Base-by-base conservation (phyloP, 2,797 vertebrate species). In the Myripristis murdjan region DNA sequence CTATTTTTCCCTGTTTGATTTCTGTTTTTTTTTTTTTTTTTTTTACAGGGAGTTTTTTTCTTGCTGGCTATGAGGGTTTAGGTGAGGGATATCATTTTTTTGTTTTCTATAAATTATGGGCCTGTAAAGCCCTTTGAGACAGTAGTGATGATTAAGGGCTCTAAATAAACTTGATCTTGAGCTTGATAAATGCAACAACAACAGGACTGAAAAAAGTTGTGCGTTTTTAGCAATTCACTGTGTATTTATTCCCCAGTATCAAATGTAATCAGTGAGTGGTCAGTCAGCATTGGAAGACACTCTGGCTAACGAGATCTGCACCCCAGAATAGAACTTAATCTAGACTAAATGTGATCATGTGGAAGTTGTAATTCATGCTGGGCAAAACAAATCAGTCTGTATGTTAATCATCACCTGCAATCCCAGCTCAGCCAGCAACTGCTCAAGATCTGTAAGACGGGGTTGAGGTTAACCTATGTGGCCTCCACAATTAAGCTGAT, bases 321-420 rank as follows among this genome's bases (percentile, higher is more conserved):
- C 43, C 43, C 43, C 16, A 44, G 43, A 44, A 44, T 44, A 44
- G 43, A 44, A 44, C 43, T 44, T 44, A 44, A 44, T 44, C 43
- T 44, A 44, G 43, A 44, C 43, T 44, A 44, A 44, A 44, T n/a
- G 43, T 44, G 43, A 44, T 44, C 43, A 44, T 18, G n/a, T 5
- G n/a, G 43, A 44, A 44, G 4, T 44, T 44, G 43, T 44, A 18
- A 44, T 44, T 44, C 15, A 44, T 44, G 15, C n/a, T 44, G 43
- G 43, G n/a, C 43, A 44, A 44, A 44, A 44, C 43, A 16, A 44
- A 44, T 16, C 15, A n/a, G 43, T n/a, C 15, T 44, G n/a, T 44
- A 44, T 44, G n/a, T 44, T 44, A 44, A 44, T 16, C 43, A 5
- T 44, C 43, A n/a, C n/a, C 16, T 2, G n/a, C 43, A 44, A n/a